Percentiles rank a stretch among this genome's conserved stretches.
These are phyloP conservation scores for Anticlea derivata DNA, from an alignment of 2,888 invertebrate species.

Conservation along the genomic window DNA sequence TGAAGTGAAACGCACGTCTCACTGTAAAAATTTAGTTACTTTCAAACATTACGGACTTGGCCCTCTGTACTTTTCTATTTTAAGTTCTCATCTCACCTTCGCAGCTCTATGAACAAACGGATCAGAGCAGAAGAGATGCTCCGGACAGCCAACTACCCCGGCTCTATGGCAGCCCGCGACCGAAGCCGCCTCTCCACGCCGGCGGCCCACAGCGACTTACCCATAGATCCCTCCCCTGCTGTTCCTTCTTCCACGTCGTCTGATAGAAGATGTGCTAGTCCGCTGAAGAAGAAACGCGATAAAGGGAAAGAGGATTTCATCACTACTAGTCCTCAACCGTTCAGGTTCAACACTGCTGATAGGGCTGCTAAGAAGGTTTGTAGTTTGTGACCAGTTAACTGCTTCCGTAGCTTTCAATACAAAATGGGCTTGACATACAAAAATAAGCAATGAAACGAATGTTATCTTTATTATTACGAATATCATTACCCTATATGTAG, in stretches of 20 bases:
- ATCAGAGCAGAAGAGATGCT: conserved; percentile 88
- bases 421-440: neutral
- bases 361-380: conserved; percentile 71
- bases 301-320: conserved; percentile 75
- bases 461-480: no score
- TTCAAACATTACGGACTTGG: no score
- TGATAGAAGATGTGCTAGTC: conserved; percentile 61
- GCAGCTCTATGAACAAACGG: conserved; percentile 85
- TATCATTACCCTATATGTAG: no score
- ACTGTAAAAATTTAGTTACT: no score
- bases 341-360: conserved; percentile 79
- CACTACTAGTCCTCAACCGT: conserved; percentile 80
- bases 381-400: neutral
- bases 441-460: no score
- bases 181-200: conserved; percentile 74
- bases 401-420: no score
- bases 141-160: conserved; percentile 86
- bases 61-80: no score
- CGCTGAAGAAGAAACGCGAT: conserved; percentile 63
- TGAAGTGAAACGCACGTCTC: no score
- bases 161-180: conserved; percentile 87
- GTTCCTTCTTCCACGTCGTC: conserved; percentile 62
- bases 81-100: neutral
- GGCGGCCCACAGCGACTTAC: conserved; percentile 75
- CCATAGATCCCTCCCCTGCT: conserved; percentile 72